A percentile compares a stretch with the other conserved stretches of the same genome.
Conservation (phyloP, 2,888 invertebrate species). For the Lysandra bellargus region DNA sequence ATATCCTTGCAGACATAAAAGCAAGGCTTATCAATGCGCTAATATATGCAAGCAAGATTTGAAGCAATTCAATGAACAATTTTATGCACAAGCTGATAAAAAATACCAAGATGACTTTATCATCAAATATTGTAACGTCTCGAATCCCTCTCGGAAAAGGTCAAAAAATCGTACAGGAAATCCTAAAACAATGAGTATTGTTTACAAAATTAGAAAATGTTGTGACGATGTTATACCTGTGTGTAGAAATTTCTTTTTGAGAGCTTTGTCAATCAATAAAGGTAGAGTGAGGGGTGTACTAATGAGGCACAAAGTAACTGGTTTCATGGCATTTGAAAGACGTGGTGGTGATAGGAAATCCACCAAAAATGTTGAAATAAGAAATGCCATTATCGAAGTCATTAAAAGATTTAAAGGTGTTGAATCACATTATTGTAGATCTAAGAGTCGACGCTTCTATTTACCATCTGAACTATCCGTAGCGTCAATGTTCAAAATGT, state of each 20-base stretch:
- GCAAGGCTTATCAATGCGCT: slow-evolving; percentile 28
- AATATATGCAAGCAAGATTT: slow-evolving; percentile 32
- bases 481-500: slow-evolving; percentile 41
- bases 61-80: slow-evolving; percentile 32
- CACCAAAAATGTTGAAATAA: slow-evolving; percentile 37
- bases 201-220: slow-evolving; percentile 32
- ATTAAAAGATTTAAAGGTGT: slow-evolving; percentile 42
- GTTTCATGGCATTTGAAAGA: slow-evolving; percentile 32
- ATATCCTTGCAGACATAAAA: slow-evolving; percentile 30
- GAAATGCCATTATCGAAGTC: slow-evolving; percentile 35
- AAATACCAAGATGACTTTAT: slow-evolving; percentile 32
- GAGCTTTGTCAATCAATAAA: slow-evolving; percentile 33
- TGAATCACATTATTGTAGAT: slow-evolving; percentile 41
- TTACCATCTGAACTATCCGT: slow-evolving; percentile 37
- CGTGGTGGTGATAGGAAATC: slow-evolving; percentile 34
- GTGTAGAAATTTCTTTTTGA: slow-evolving; percentile 32
- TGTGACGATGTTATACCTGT: slow-evolving; percentile 31
- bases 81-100: slow-evolving; percentile 32
- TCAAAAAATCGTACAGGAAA: slow-evolving; percentile 31
- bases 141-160: slow-evolving; percentile 29
- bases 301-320: slow-evolving; percentile 32
- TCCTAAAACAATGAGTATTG: slow-evolving; percentile 32
- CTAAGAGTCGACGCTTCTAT: slow-evolving; percentile 38
- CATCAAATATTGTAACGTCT: slow-evolving; percentile 31
- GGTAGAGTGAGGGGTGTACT: slow-evolving; percentile 33